Conservation (phyloP, 2,797 vertebrate species). For the Gephyroberyx darwinii region DNA sequence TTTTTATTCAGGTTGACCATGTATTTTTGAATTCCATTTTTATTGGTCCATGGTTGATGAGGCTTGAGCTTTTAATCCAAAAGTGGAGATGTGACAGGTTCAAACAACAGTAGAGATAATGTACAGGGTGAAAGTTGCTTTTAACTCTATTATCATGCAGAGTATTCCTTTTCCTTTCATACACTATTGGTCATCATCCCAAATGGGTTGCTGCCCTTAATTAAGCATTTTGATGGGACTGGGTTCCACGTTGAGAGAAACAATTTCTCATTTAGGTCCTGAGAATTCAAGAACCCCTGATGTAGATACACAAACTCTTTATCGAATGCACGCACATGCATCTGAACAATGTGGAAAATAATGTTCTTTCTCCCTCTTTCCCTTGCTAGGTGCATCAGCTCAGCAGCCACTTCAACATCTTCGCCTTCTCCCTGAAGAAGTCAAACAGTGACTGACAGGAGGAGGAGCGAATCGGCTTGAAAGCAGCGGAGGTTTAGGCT, state of each 20-base stretch:
- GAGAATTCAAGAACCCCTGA: too few relatives aligned
- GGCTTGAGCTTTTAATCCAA: too few relatives aligned
- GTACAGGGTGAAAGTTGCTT: neutral
- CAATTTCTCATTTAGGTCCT: too few relatives aligned
- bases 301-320: neutral
- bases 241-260: too few relatives aligned
- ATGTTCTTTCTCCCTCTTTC: neutral
- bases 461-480: slow-evolving; percentile 88
- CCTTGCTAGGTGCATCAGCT: slow-evolving; percentile 90
- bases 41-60: too few relatives aligned
- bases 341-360: neutral
- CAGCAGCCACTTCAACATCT: slow-evolving; percentile 93
- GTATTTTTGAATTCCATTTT: neutral
- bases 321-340: neutral
- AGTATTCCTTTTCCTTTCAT: neutral
- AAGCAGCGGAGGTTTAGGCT: slow-evolving; percentile 88
- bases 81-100: too few relatives aligned
- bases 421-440: slow-evolving; percentile 92
- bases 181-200: neutral
- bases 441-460: slow-evolving; percentile 94
- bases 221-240: neutral
- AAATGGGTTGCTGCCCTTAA: neutral
- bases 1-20: too few relatives aligned
- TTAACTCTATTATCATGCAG: neutral
- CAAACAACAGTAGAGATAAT: too few relatives aligned